Percentiles rank a stretch among this genome's conserved stretches.
Evolutionary conservation across 1,140 invertebrate species (phyloP).

Genomic region (Drosophila pruinosa): DNA sequence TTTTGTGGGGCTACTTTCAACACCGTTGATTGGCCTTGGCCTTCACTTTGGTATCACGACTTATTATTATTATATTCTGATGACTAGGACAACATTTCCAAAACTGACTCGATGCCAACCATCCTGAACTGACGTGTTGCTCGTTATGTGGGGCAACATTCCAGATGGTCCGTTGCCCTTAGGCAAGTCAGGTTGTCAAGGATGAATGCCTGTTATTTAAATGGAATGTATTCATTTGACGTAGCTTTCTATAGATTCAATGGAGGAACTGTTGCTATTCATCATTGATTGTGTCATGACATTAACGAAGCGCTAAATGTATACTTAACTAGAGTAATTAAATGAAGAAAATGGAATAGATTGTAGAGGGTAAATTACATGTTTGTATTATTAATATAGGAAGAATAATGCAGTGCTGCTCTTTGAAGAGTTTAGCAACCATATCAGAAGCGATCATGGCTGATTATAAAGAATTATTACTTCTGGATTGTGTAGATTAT

Average conservation of each 20-base stretch:
- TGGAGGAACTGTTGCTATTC: background rate
- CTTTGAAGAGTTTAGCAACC: no score
- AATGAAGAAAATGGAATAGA: no score
- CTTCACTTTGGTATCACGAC: background rate
- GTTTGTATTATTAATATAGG: no score
- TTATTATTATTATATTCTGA: background rate
- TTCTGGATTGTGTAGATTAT: background rate
- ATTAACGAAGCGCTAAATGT: no score
- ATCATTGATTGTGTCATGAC: background rate
- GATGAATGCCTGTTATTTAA: background rate
- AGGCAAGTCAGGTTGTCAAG: background rate
- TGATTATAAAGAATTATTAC: background rate
- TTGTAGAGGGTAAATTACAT: no score
- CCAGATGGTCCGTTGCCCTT: background rate
- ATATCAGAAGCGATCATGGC: no score
- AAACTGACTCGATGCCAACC: background rate
- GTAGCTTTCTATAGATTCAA: background rate
- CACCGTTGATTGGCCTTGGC: constrained; percentile 12
- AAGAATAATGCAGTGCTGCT: no score
- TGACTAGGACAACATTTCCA: constrained; percentile 3
- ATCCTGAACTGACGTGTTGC: background rate
- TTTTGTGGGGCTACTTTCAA: constrained; percentile 11
- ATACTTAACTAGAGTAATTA: no score
- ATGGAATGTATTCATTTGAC: background rate
- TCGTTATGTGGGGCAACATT: constrained; percentile 5